A percentile compares a stretch with the other conserved stretches of the same genome.
phyloP scores from a whole-genome alignment of 2,113 vertebrate genomes.

The Clarias magur region DNA sequence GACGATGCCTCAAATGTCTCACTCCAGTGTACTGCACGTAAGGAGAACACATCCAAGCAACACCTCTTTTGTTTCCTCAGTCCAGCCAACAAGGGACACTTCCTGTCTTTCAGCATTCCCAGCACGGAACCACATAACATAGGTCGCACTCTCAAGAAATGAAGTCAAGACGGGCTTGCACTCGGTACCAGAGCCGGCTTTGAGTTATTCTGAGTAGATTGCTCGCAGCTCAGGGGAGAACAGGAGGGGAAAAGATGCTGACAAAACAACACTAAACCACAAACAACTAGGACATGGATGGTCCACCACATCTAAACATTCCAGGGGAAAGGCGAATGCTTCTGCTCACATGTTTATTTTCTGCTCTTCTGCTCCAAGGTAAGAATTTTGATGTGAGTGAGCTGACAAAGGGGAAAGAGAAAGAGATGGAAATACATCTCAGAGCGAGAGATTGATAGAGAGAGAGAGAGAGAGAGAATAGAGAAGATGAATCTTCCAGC shows the following conservation, averaged over 20 bases:
- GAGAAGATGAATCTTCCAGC: constrained; percentile 50
- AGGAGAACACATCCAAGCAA: constrained; percentile 30
- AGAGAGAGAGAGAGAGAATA: constrained; percentile 10
- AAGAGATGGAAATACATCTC: background rate
- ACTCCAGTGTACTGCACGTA: constrained; percentile 53
- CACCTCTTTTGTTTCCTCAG: constrained; percentile 36
- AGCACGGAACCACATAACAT: constrained; percentile 15
- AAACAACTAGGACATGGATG: constrained; percentile 34
- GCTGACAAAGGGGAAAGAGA: constrained; percentile 10
- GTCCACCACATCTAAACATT: constrained; percentile 69
- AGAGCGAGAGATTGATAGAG: background rate
- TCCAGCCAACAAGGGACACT: constrained; percentile 25
- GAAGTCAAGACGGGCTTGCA: constrained; percentile 37
- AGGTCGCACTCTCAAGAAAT: constrained; percentile 42
- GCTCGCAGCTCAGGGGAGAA: constrained; percentile 59
- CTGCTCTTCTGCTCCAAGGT: constrained; percentile 32
- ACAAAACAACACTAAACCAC: constrained; percentile 64
- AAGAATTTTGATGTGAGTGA: constrained; percentile 31
- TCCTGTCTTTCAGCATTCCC: background rate
- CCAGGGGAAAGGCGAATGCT: constrained; percentile 67
- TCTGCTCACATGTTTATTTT: constrained; percentile 49
- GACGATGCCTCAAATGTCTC: constrained; percentile 59
- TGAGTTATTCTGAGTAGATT: constrained; percentile 61
- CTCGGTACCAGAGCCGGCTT: constrained; percentile 55
- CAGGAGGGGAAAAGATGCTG: constrained; percentile 54